Conservation (phyloP, 1,140 invertebrate species). For the Ladona fulva region DNA sequence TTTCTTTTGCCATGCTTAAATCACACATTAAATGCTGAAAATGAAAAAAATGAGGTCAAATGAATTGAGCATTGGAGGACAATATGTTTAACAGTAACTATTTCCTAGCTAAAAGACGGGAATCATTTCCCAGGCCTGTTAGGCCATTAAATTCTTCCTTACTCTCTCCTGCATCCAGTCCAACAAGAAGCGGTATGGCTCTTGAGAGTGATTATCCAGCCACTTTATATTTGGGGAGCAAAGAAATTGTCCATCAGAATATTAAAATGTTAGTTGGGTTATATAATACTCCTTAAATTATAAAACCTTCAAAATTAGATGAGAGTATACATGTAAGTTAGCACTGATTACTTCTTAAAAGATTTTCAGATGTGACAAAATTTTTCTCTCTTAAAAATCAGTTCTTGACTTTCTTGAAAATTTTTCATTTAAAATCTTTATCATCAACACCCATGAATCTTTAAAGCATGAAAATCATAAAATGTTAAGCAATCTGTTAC, state of each 20-base stretch:
- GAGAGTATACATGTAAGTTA: background rate
- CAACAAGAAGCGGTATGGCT: slow-evolving; percentile 53
- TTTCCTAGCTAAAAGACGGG: background rate
- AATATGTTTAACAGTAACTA: background rate
- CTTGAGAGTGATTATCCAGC: slow-evolving; percentile 54
- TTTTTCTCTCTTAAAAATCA: no score
- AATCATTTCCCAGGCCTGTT: background rate
- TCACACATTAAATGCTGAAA: background rate
- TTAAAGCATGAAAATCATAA: no score
- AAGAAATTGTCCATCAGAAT: slow-evolving; percentile 12
- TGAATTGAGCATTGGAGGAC: background rate
- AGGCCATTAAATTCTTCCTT: slow-evolving; percentile 11
- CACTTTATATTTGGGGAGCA: slow-evolving; percentile 38
- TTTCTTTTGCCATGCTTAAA: background rate
- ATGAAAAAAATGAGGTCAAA: background rate
- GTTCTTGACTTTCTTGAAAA: no score
- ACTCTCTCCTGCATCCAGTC: slow-evolving; percentile 39
- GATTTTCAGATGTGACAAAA: no score
- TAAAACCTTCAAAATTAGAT: slow-evolving; percentile 35
- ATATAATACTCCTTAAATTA: background rate
- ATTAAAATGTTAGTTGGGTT: background rate
- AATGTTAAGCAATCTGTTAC: no score
- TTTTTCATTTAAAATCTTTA: no score
- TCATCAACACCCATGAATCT: no score
- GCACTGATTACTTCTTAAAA: no score